phyloP scores from a whole-genome alignment of 2,888 invertebrate genomes.

The Oxytorus armatus region DNA sequence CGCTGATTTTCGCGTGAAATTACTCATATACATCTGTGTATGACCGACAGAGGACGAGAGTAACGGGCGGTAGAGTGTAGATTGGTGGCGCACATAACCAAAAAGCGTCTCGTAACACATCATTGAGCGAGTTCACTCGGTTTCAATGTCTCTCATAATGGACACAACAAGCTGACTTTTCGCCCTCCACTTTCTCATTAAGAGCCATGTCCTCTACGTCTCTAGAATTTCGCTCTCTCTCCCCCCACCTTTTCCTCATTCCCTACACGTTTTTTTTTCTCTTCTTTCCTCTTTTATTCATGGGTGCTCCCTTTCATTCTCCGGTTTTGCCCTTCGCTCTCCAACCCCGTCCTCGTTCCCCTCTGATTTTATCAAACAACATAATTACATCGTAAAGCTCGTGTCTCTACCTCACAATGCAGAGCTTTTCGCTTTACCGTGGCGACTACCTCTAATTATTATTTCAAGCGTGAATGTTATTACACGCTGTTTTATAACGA shows the following conservation, averaged over 20 bases:
- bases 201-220: constrained; percentile 61
- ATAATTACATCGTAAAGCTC: constrained; percentile 61
- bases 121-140: constrained; percentile 28
- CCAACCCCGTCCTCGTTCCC: neutral
- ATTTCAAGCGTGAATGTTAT: constrained; percentile 38
- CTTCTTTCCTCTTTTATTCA: constrained; percentile 45
- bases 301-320: constrained; percentile 35
- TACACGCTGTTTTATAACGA: constrained; percentile 6
- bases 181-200: constrained; percentile 65
- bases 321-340: neutral
- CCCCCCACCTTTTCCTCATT: constrained; percentile 43
- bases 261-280: constrained; percentile 10
- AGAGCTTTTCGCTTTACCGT: constrained; percentile 12
- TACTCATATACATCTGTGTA: neutral
- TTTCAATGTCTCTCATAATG: constrained; percentile 58
- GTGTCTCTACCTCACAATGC: constrained; percentile 35
- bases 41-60: constrained; percentile 5
- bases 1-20: neutral
- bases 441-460: constrained; percentile 41
- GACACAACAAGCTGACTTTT: constrained; percentile 64
- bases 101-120: constrained; percentile 44
- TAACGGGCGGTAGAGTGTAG: constrained; percentile 18
- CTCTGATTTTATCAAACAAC: constrained; percentile 33
- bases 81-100: constrained; percentile 42
- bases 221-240: constrained; percentile 29